Base-by-base conservation (phyloP, 2,888 invertebrate genomes). In the Lepidonotus clava region DNA sequence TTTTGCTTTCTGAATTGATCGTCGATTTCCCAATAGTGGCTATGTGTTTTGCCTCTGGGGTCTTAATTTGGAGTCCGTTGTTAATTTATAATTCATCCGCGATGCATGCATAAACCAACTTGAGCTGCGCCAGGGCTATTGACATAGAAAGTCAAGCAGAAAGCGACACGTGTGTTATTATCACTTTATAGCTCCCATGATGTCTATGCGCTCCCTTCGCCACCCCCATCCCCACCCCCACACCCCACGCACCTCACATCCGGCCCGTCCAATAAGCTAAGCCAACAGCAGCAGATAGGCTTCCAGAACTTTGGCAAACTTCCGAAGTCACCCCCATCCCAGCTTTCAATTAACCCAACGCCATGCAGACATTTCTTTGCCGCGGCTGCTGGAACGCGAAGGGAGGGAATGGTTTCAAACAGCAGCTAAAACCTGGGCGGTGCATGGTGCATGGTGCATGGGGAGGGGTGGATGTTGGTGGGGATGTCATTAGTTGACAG, bases 1-100 rank as follows among this genome's bases (percentile, higher is more conserved):
- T 71, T 71, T 38, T 71, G 71, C 71, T 71, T 71, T 71, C 71
- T 71, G 71, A 71, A 71, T 71, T 71, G 71, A 71, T 71, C 71
- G 71, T 36, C 71, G 71, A 38, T 71, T 71, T 71, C 38, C 71
- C 34, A 38, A 71, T 71, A 71, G 61, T 38, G 71, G 71, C 34
- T 36, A 71, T 71, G 71, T 71, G 38, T 71, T 71, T 71, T 71
- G 71, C 71, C 71, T 71, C 71, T 38, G 71, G 71, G 71, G 71
- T 71, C 71, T 71, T 71, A 71, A 71, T 71, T 71, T 71, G 71
- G 71, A 71, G 71, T 71, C 38, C 71, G 71, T 71, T 71, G 71
- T 71, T 71, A 34, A 71, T 71, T 38, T 36, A 71, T 71, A 71
- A 71, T 71, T 71, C 71, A 71, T 71, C 71, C 24, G 36, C 38